Evolutionary conservation across 2,797 vertebrate genomes (phyloP), one percentile per base, ranked within the genome.

Genomic region (Pachyuromys duprasi): DNA sequence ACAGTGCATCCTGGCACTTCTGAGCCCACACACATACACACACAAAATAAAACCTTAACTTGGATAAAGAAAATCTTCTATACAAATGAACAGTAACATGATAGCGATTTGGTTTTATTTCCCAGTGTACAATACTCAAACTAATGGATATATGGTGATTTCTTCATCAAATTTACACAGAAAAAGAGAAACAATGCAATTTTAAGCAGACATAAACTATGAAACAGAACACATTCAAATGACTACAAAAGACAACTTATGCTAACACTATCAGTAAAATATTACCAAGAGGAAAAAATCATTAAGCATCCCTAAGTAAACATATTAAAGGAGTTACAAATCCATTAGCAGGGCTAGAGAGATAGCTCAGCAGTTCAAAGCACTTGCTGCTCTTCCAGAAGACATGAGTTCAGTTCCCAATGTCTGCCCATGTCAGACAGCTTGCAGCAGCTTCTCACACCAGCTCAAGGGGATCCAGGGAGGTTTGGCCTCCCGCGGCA

Each of bases 81-180:
- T 53, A 95, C 49, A 80, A 84, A 74, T 33, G 88, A 78, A 95
- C n/a, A 67, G n/a, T 86, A 74, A 93, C 45, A 88, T 8, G 42
- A 8, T 45, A 69, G 36, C 18, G 87, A 75, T 81, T 90, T 91
- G 45, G 28, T 96, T 91, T 75, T 92, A 95, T 86, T 96, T 92
- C 20, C 53, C 86, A 90, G 91, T 49, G n/a, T 86, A 78, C 4
- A 92, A 65, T 82, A 90, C 57, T 60, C 93, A 63, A 95, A 90
- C 70, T 81, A 95, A 93, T 13, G 53, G 49, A 96, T 31, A 78
- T 63, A 95, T 22, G 15, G 8, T 89, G 20, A 69, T 70, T 67
- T 93, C 24, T 90, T 95, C 63, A 94, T 63, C 26, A 87, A 93
- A 36, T 39, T 96, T 53, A 94, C 9, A 86, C 0, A 89, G 72